Conservation (phyloP, 2,888 invertebrate genomes). For the Congeria kusceri region DNA sequence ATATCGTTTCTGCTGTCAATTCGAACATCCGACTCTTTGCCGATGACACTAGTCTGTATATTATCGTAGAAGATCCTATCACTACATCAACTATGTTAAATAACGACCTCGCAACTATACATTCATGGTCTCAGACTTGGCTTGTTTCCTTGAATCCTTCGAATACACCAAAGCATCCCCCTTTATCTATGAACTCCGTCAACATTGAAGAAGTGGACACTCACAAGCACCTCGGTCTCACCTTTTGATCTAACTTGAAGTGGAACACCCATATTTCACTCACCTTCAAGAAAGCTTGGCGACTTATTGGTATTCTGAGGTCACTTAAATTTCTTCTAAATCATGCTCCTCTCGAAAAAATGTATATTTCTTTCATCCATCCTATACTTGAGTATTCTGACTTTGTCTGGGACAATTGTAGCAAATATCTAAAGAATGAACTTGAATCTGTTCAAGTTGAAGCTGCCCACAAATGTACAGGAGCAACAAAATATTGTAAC, state of each 20-base stretch:
- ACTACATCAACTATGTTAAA: not conserved
- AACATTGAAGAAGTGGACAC: not conserved
- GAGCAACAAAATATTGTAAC: slow-evolving; percentile 11
- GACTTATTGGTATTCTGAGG: not conserved
- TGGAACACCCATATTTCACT: not conserved
- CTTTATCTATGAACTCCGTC: no score
- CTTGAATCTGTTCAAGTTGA: slow-evolving; percentile 30
- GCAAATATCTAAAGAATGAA: slow-evolving; percentile 3
- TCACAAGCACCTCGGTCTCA: slow-evolving; percentile 8
- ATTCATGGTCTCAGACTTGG: not conserved
- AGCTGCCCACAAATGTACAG: slow-evolving; percentile 31
- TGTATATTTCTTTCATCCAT: slow-evolving; percentile 30
- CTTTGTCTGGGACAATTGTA: slow-evolving; percentile 33
- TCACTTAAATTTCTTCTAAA: slow-evolving; percentile 24
- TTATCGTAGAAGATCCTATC: not conserved
- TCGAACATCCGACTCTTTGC: slow-evolving; percentile 2
- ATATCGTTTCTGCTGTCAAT: not conserved
- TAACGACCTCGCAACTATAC: not conserved
- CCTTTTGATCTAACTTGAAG: not conserved
- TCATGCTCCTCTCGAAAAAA: slow-evolving; percentile 12
- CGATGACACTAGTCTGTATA: slow-evolving; percentile 6
- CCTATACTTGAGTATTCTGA: no score
- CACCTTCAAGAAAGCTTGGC: not conserved
- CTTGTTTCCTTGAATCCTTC: not conserved
- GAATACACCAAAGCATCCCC: not conserved